Base-by-base conservation (phyloP, 2,888 invertebrate genomes). In the Mamestra brassicae region DNA sequence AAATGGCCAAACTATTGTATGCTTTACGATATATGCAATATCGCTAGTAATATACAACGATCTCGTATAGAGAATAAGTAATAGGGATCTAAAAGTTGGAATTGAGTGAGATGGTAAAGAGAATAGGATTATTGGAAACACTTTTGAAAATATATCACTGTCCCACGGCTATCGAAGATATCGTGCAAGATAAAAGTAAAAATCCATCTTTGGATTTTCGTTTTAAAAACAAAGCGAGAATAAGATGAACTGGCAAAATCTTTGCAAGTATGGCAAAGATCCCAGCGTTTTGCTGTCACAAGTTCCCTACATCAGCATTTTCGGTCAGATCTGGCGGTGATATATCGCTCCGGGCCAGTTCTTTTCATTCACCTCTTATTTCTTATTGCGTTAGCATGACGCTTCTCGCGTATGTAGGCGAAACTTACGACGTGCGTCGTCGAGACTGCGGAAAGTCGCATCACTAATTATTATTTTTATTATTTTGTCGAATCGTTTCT, bases 381-480 rank as follows among this genome's bases (percentile, higher is more conserved):
- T 92, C 89, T 91, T 92, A 90, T 91, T 91, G 90, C 89, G 87
- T 91, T 91, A 89, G 90, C 90, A 90, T 91, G 92, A 89, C 88
- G 87, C 85, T 88, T 89, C 87, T 83, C 83, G 76, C 83, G 89
- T 92, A 92, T 90, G 91, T 92, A 92, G 92, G 89, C 89, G 89
- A 92, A 89, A 91, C 83, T 88, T 90, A 91, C 90, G 90, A 89
- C 74, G 87, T 89, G 90, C 83, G 87, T 82, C 83, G 83, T 85
- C 85, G 85, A 87, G 84, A 82, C 87, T 81, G 87, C 88, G 89
- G 88, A 87, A 89, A 84, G 88, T 89, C 92, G 84, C 93, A 90
- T 91, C 92, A 91, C 92, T 94, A 92, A 91, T 93, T 91, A 91
- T 92, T 91, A 90, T 92, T 91, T 88, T 89, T 90, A 87, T 90